A percentile compares a stretch with the other conserved stretches of the same genome.
These are phyloP conservation scores for Madoqua kirkii DNA, from an alignment of 2,113 vertebrate genomes.

Conservation along the genomic window DNA sequence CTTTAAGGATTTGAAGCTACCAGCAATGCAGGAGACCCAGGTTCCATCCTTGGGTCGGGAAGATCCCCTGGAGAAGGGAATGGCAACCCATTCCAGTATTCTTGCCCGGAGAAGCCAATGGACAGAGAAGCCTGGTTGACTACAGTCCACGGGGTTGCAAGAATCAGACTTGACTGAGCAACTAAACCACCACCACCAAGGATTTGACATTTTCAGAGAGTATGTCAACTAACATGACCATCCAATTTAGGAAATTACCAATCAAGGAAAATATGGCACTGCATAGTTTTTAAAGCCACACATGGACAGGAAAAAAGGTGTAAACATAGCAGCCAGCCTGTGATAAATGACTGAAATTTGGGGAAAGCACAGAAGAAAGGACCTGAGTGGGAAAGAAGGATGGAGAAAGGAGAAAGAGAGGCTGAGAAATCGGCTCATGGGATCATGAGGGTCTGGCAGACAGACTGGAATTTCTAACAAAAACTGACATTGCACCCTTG, in stretches of 20 bases:
- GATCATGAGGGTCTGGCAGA: background rate
- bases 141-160: background rate
- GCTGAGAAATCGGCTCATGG: background rate
- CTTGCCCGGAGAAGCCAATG: background rate
- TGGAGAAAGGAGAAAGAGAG: background rate
- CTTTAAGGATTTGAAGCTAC: background rate
- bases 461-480: background rate
- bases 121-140: background rate
- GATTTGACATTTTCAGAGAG: background rate
- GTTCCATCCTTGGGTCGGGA: background rate
- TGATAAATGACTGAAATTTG: background rate
- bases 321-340: background rate
- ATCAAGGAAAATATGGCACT: background rate
- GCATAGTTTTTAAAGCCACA: background rate
- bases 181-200: background rate
- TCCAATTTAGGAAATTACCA: background rate
- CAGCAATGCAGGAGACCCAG: background rate
- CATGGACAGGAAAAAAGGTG: background rate
- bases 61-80: background rate
- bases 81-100: background rate
- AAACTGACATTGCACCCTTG: background rate
- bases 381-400: background rate
- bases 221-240: background rate
- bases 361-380: background rate
- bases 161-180: background rate